Base-by-base conservation (phyloP, 2,797 vertebrate genomes). In the Meriones psammophilus region DNA sequence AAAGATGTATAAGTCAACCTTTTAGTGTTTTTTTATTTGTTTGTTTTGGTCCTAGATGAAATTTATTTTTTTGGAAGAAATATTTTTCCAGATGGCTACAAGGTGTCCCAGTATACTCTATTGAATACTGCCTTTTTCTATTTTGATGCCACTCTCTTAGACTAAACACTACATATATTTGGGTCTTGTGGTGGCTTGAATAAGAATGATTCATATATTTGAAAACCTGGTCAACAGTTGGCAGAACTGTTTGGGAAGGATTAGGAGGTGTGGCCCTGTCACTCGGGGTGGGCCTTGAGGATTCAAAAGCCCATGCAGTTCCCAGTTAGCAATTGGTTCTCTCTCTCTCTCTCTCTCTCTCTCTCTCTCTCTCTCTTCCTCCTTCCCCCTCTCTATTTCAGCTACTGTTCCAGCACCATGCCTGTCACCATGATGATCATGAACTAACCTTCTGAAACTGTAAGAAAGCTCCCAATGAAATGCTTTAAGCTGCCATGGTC, bases 11-110 rank as follows among this genome's bases (percentile, higher is more conserved):
- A 30, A 58, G 36, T 84, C 77, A 90, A 68, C 10, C 30, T 84
- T 88, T 80, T 42, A 46, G 76, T 69, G 3, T 18, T 68, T 33
- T 89, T 89, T 84, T 80, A 77, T 69, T 54, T 69, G 30, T n/a
- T n/a, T 68, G 83, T 50, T 68, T 86, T 69, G 83, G 17, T 39
- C 73, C 24, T 80, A 80, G 56, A 9, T 79, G 36, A 62, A 85
- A 92, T 93, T 93, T 93, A 85, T 77, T 85, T 93, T 95, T 76
- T 42, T 88, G 46, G 62, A 83, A 80, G 66, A 56, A 90, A 54
- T 79, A 78, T 79, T 80, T 94, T 90, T 92, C 50, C 64, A 54
- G 74, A 90, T 20, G 79, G 58, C 24, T 79, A 71, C 42, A 9
- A 58, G 46, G 33, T 73, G n/a, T 83, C 50, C 26, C 42, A 73